These are phyloP conservation scores for Epinephelus coioides DNA, from an alignment of 2,797 vertebrate genomes.

Conservation along the genomic window DNA sequence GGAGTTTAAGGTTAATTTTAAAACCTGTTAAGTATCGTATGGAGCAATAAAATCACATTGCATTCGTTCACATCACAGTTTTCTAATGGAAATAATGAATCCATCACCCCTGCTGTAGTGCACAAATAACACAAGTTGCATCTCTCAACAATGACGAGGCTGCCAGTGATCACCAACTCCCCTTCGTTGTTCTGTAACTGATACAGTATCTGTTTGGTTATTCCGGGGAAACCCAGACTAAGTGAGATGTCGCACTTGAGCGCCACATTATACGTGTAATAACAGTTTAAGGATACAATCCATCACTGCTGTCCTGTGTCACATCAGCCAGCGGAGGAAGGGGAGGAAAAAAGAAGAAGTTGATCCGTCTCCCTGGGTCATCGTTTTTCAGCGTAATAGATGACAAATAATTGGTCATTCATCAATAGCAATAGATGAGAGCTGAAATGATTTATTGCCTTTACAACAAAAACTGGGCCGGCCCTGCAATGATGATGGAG, in stretches of 20 bases:
- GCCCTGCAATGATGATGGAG: conserved; percentile 85
- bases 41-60: too few relatives aligned
- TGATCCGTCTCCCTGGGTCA: conserved; percentile 93
- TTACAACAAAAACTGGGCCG: conserved; percentile 76
- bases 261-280: conserved; percentile 95
- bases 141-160: background rate
- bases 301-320: conserved; percentile 92
- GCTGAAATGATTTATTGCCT: conserved; percentile 99
- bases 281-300: conserved; percentile 99
- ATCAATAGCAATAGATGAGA: conserved; percentile 99
- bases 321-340: conserved; percentile 69
- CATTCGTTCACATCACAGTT: too few relatives aligned
- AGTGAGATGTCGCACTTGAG: conserved; percentile 89
- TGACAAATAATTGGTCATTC: conserved; percentile 99
- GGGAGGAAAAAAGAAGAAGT: conserved; percentile 75
- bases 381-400: conserved; percentile 96
- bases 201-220: conserved; percentile 61
- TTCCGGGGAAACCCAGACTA: conserved; percentile 75
- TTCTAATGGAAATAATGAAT: too few relatives aligned
- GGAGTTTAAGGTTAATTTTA: too few relatives aligned
- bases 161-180: background rate
- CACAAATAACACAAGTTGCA: background rate
- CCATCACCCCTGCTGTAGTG: background rate
- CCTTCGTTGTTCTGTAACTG: conserved; percentile 81
- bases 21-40: too few relatives aligned